These are phyloP conservation scores for Hafferia zeledoni DNA, from an alignment of 2,797 vertebrate species.

Conservation along the genomic window DNA sequence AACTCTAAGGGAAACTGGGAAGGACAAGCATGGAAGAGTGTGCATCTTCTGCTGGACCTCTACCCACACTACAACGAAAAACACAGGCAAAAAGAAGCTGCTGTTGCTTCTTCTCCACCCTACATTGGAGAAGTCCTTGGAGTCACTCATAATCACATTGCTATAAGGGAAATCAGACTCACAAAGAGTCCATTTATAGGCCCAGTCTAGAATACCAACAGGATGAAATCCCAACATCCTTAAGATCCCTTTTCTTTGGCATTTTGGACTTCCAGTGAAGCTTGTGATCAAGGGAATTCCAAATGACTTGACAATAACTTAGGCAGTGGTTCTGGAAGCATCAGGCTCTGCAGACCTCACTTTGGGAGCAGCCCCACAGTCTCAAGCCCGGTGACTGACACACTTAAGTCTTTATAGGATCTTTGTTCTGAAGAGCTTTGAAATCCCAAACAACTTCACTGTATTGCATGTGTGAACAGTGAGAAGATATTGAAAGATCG, in stretches of 20 bases:
- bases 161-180: not conserved
- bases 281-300: not conserved
- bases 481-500: not conserved
- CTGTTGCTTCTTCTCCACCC: not conserved
- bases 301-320: not conserved
- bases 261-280: not conserved
- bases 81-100: not conserved
- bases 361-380: not conserved
- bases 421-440: not conserved
- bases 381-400: not conserved
- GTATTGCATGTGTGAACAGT: not conserved
- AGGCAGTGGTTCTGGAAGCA: not conserved
- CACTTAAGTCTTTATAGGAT: fast-evolving
- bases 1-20: not conserved
- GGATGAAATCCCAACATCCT: not conserved
- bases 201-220: not conserved
- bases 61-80: not conserved
- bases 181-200: not conserved
- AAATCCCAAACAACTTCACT: not conserved
- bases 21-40: not conserved
- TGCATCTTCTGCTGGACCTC: not conserved
- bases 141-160: not conserved
- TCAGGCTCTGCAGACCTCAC: not conserved
- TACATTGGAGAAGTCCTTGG: not conserved
- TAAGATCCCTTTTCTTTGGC: not conserved